These are phyloP conservation scores for Artemia franciscana DNA, from an alignment of 1,140 invertebrate genomes.

Conservation along the genomic window DNA sequence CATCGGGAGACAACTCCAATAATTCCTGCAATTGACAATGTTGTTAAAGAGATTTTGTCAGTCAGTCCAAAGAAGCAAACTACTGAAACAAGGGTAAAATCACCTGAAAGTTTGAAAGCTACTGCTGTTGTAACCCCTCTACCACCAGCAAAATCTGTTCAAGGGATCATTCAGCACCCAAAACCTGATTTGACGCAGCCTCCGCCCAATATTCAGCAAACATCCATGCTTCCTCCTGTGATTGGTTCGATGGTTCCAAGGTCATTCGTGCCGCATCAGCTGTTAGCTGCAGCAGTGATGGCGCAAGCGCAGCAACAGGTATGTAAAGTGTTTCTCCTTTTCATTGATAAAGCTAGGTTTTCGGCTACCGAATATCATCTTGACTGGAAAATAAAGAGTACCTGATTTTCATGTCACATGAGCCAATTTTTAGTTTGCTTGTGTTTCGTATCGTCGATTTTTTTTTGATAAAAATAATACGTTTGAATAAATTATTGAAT, in stretches of 20 bases:
- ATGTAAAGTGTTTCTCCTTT: too few relatives aligned
- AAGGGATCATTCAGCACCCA: neutral
- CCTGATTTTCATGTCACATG: too few relatives aligned
- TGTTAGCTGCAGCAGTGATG: constrained; percentile 9
- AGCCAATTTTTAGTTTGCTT: too few relatives aligned
- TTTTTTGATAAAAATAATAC: too few relatives aligned
- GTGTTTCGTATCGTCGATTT: too few relatives aligned
- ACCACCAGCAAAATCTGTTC: neutral
- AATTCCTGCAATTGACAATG: neutral
- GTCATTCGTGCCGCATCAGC: constrained; percentile 9
- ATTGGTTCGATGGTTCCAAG: neutral
- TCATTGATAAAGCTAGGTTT: too few relatives aligned
- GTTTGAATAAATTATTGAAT: too few relatives aligned
- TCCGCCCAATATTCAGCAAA: neutral
- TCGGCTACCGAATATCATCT: too few relatives aligned
- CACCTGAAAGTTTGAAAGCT: neutral
- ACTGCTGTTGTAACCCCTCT: neutral
- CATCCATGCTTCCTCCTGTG: constrained; percentile 10
- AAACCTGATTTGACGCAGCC: neutral
- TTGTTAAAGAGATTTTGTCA: neutral
- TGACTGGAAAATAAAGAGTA: too few relatives aligned
- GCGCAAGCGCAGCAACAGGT: constrained; percentile 10
- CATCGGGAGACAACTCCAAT: neutral
- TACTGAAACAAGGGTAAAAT: constrained; percentile 4
- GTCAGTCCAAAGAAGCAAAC: constrained; percentile 9